Base-by-base conservation (phyloP, 1,140 invertebrate genomes). In the Aphelenchoides besseyi region DNA sequence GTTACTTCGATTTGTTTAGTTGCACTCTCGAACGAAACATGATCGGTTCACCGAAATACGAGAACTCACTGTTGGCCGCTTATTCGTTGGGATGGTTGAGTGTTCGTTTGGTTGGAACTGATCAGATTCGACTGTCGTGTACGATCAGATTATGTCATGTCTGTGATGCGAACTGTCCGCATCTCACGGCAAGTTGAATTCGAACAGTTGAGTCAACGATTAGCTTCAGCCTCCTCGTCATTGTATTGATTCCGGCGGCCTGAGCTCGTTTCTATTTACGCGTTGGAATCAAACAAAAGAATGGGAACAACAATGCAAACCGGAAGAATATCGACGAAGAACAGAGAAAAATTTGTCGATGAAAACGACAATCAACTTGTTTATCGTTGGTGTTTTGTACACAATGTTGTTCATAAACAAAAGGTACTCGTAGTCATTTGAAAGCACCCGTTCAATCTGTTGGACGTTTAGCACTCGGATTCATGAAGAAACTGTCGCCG, bases 11-110 rank as follows among this genome's bases (percentile, higher is more conserved):
- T 74, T 73, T 74, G 9, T 75, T 71, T 28, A 75, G 78, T 33
- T 78, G 77, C 30, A 73, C 74, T 16, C 36, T 41, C 3, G 76
- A 79, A 57, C 32, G 67, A 57, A 74, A 74, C 30, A 82, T 78
- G 74, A 63, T 78, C 30, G 63, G 52, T 26, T 37, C 76, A 18
- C 74, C 74, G 1, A 26, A 48, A 18, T 76, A 76, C 54, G 52
- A 76, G 5, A n/a, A 26, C n/a, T 28, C 32, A 29, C 73, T 80
- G n/a, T 29, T 55, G 3, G 37, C 35, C 30, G 77, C 79, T 26
- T 63, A 54, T 29, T 78, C 77, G 2, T 8, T 75, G 2, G 77
- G 77, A 23, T 80, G 80, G 71, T 54, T 79, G 26, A 73, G 79
- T 33, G 77, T 79, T 16, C 28, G 80, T 48, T 59, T 82, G 26